Percentiles rank a stretch among this genome's conserved stretches.
Conservation (phyloP, 2,888 invertebrate genomes). For the Apamea crenata region DNA sequence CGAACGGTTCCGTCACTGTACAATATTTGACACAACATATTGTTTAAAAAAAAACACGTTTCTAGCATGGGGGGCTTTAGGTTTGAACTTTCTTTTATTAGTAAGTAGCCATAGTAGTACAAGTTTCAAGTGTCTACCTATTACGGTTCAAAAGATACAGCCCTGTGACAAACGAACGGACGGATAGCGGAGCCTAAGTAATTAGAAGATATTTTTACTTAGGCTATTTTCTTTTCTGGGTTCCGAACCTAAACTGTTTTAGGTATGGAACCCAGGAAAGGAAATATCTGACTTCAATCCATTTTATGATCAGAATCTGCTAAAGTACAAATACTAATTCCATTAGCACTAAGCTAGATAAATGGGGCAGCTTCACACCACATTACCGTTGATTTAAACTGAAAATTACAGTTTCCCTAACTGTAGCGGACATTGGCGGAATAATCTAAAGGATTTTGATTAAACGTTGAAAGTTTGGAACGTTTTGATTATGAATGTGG, state of each 20-base stretch:
- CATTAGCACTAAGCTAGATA: conserved; percentile 24
- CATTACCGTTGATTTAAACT: conserved; percentile 3
- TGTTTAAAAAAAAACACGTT: no score
- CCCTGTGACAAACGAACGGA: not conserved
- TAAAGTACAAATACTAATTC: conserved; percentile 19
- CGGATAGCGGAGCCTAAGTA: not conserved
- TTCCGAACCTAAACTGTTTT: not conserved
- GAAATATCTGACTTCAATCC: not conserved
- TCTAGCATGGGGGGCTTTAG: no score
- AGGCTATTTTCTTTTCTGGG: no score
- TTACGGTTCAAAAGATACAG: not conserved
- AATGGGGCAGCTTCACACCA: conserved; percentile 1
- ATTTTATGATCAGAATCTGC: not conserved
- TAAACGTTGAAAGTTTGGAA: not conserved
- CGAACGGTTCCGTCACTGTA: not conserved
- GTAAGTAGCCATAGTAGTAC: no score
- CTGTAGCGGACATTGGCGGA: not conserved
- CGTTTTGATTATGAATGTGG: not conserved
- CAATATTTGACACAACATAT: no score
- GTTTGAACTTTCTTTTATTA: no score
- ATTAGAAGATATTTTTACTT: no score
- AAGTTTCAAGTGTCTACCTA: not conserved
- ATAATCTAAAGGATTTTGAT: not conserved
- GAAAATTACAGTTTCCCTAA: conserved; percentile 2
- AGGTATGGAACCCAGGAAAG: not conserved